Evolutionary conservation across 2,888 invertebrate species (phyloP).

Genomic region (Toxonevra muliebris): DNA sequence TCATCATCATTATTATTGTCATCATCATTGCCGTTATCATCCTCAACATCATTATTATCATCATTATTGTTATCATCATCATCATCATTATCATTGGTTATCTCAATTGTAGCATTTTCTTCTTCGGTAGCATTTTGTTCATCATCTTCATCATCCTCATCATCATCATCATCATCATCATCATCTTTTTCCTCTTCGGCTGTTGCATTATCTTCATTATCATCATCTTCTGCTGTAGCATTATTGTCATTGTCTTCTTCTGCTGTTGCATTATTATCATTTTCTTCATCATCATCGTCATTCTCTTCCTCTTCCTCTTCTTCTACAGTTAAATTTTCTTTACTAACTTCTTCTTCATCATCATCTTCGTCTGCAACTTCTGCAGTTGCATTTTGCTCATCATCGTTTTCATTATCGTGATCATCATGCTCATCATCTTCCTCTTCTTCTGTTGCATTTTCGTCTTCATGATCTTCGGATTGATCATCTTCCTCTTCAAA

Average conservation of each 20-base stretch:
- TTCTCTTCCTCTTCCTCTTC: slow-evolving; percentile 54
- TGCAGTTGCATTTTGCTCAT: slow-evolving; percentile 51
- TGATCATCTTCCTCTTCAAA: slow-evolving; percentile 54
- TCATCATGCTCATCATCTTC: slow-evolving; percentile 62
- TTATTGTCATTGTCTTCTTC: slow-evolving; percentile 57
- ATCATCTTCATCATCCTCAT: slow-evolving; percentile 47
- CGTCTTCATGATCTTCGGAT: slow-evolving; percentile 48
- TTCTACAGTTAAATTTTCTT: slow-evolving; percentile 56
- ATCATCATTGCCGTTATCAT: slow-evolving; percentile 43
- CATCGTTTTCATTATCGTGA: slow-evolving; percentile 54
- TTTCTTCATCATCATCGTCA: slow-evolving; percentile 57
- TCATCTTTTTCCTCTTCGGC: slow-evolving; percentile 56
- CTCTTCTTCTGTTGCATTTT: slow-evolving; percentile 51
- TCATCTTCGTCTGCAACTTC: slow-evolving; percentile 57
- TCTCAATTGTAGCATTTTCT: slow-evolving; percentile 52
- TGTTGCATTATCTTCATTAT: slow-evolving; percentile 47
- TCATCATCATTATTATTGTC: slow-evolving; percentile 46
- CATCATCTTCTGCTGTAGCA: slow-evolving; percentile 50
- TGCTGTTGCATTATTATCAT: slow-evolving; percentile 51
- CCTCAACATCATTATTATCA: slow-evolving; percentile 43
- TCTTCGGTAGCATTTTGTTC: slow-evolving; percentile 55
- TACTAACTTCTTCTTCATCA: slow-evolving; percentile 55
- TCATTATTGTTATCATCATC: slow-evolving; percentile 53
- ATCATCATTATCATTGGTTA: slow-evolving; percentile 49
- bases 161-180: slow-evolving; percentile 64